Conservation (phyloP, 2,797 vertebrate genomes). For the Delichon dasypus region DNA sequence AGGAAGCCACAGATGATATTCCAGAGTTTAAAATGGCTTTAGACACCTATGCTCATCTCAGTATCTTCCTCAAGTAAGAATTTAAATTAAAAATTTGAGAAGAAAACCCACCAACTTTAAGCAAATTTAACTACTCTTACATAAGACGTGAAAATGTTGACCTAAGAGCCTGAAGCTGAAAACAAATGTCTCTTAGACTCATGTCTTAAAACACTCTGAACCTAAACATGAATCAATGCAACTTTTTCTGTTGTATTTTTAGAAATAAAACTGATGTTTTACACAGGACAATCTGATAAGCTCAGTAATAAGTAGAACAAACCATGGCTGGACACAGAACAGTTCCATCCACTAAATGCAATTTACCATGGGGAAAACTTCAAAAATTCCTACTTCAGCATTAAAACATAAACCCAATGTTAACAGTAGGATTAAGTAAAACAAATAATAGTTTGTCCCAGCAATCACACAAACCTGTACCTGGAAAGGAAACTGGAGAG, state of each 20-base stretch:
- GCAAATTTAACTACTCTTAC: neutral
- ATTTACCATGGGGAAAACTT: neutral
- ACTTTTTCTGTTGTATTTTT: neutral
- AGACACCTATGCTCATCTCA: neutral
- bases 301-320: neutral
- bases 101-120: neutral
- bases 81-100: neutral
- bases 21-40: neutral
- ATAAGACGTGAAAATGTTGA: neutral
- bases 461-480: neutral
- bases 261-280: neutral
- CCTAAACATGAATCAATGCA: neutral
- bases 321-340: neutral
- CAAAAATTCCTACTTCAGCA: neutral
- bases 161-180: neutral
- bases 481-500: neutral
- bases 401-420: neutral
- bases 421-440: neutral
- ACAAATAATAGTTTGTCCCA: neutral
- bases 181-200: neutral
- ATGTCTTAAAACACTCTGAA: neutral
- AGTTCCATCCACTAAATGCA: neutral
- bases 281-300: neutral
- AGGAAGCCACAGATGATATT: neutral
- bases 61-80: neutral